These are phyloP conservation scores for Strongylocentrotus purpuratus DNA, from an alignment of 35 echinoderm and acorn worm genomes.

Conservation along the genomic window DNA sequence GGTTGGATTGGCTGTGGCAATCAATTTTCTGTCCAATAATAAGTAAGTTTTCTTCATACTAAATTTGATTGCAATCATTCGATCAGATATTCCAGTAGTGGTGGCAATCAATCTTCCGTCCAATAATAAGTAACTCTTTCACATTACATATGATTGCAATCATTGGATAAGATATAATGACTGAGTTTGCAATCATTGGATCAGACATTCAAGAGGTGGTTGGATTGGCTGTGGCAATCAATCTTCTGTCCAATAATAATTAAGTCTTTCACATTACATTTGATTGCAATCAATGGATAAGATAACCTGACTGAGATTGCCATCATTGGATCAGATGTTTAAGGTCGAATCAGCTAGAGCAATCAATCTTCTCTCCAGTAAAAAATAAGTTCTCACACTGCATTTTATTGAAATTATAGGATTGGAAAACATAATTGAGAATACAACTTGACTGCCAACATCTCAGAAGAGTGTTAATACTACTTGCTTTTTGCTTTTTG, in stretches of 20 bases:
- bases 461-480: no score
- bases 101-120: slow-evolving; percentile 85
- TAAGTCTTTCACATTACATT: neutral
- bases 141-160: neutral
- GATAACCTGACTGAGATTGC: neutral
- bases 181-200: no score
- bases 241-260: slow-evolving; percentile 62
- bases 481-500: no score
- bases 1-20: slow-evolving; percentile 64
- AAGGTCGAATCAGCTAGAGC: neutral
- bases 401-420: no score
- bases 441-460: no score
- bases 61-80: slow-evolving; percentile 28
- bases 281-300: neutral
- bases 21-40: slow-evolving; percentile 72
- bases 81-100: slow-evolving; percentile 77
- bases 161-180: no score
- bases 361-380: no score
- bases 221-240: slow-evolving; percentile 77
- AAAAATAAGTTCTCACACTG: neutral
- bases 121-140: slow-evolving; percentile 25
- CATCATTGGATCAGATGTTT: neutral
- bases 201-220: slow-evolving; percentile 67
- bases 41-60: neutral
- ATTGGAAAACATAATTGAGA: no score